These are phyloP conservation scores for Pseudorasbora parva DNA, from an alignment of 2,113 vertebrate species.

Conservation along the genomic window DNA sequence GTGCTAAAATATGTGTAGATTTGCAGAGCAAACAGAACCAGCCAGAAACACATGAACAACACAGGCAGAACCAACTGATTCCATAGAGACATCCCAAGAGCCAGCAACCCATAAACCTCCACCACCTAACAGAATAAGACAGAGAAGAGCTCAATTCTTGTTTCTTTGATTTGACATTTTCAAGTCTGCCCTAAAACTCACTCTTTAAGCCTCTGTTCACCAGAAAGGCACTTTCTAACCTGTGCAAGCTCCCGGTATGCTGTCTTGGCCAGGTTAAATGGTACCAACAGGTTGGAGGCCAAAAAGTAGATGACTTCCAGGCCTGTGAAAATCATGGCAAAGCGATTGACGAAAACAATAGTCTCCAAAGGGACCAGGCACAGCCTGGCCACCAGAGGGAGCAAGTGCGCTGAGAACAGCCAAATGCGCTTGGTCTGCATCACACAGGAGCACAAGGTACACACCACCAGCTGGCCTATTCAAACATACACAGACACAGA, in stretches of 20 bases:
- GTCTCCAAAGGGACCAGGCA: conserved; percentile 96
- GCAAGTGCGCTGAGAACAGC: conserved; percentile 97
- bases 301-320: conserved; percentile 97
- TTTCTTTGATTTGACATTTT: background rate
- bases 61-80: conserved; percentile 97
- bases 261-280: conserved; percentile 95
- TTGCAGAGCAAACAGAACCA: conserved; percentile 94
- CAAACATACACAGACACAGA: conserved; percentile 8
- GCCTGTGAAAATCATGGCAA: conserved; percentile 98
- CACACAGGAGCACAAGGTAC: conserved; percentile 95
- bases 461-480: conserved; percentile 95
- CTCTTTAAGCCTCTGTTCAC: background rate
- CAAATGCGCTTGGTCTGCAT: conserved; percentile 99
- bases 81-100: conserved; percentile 98
- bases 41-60: conserved; percentile 98
- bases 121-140: conserved; percentile 81
- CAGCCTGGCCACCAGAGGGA: conserved; percentile 93
- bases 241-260: conserved; percentile 96
- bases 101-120: conserved; percentile 94
- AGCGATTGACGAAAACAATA: conserved; percentile 96
- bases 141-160: background rate
- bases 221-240: conserved; percentile 69
- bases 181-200: background rate
- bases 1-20: conserved; percentile 99
- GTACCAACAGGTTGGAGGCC: conserved; percentile 94